Base-by-base conservation (phyloP, 2,113 vertebrate species). In the Pyrgilauda ruficollis region DNA sequence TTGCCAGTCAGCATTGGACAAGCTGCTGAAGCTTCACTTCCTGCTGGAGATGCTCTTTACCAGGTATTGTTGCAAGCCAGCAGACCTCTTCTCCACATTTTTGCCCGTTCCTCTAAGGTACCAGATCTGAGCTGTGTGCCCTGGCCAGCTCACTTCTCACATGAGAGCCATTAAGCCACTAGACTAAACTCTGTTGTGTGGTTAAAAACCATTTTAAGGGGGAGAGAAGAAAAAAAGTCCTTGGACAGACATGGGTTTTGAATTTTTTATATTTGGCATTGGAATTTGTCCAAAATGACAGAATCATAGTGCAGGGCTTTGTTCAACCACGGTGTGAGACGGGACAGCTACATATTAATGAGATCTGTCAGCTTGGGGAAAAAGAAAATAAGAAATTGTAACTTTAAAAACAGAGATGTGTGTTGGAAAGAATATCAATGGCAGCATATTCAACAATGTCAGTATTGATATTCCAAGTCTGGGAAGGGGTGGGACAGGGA, bases 1-100 rank as follows among this genome's bases (percentile, higher is more conserved):
- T 96, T 99, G 96, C 98, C 99, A 97, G 98, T 98, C 98, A 98
- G 97, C 97, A 98, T 98, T 98, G 98, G 98, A 98, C 98, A 98
- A 98, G 97, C 98, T 98, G 98, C 98, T 98, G 95, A 99, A 97
- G 97, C 97, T 92, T 97, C 98, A 28, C 96, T 98, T 97, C 97
- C 98, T 97, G 96, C 98, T 95, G 98, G 97, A 98, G 99, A 99
- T 97, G 92, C 97, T 98, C 96, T 97, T 61, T 98, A 98, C 95
- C 98, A 99, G 99, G 99, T 99, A 99, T 97, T 97, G 97, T 98
- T 95, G 96, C 92, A 97, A 93, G 79, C 94, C 95, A 97, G 96
- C 90, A 95, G 96, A 97, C 78, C 82, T 79, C 93, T 75, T 91
- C 84, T 77, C 90, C 92, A 5, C 78, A 1, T 28, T 58, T 89